Base-by-base conservation (phyloP, 1,140 invertebrate species). In the Diorhabda elongata region DNA sequence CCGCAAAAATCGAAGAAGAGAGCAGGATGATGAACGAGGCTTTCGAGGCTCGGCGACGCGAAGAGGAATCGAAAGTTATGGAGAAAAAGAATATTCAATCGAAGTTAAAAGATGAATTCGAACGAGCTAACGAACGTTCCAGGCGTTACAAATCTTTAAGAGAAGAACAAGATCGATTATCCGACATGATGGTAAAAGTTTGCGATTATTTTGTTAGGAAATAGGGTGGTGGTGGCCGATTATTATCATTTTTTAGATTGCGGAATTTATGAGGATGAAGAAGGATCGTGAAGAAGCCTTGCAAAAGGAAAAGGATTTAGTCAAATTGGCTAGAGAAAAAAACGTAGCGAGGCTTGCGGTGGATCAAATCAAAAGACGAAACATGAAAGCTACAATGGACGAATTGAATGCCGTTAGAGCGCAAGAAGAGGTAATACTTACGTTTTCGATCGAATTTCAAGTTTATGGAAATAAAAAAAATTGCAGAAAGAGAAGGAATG, bases 1-100 rank as follows among this genome's bases (percentile, higher is more conserved):
- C 87, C 0, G 86, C 90, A 73, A 82, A 83, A 7, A 87, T 86
- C 56, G 85, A 88, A 71, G 88, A 90, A 73, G 89, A 91, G 77
- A 86, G 86, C 44, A 83, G 85, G 11, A 79, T 85, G 45, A 83
- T 87, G 59, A 90, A 88, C 65, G 80, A 85, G 58, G 85, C 83
- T 2, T 79, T 81, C n/a, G 83, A 85, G 26, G 80, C 83, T 2
- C 80, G 87, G 69, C 83, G 85, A 67, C 77, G 84, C 56, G 84
- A 85, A 8, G 86, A 88, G 68, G 80, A 85, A 6, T 75, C 79
- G 2, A 84, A 83, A 70, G 70, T 80, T 5, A 75, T 74, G 45
- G 60, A 73, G 45, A 83, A 84, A 73, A 78, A 79, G 70, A 77
- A 76, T 6, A 80, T 82, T 68, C 79, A 82, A 68, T 73, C 71